A percentile compares a stretch with the other conserved stretches of the same genome.
Conservation (phyloP, 2,888 invertebrate genomes). For the Philaethria dido region DNA sequence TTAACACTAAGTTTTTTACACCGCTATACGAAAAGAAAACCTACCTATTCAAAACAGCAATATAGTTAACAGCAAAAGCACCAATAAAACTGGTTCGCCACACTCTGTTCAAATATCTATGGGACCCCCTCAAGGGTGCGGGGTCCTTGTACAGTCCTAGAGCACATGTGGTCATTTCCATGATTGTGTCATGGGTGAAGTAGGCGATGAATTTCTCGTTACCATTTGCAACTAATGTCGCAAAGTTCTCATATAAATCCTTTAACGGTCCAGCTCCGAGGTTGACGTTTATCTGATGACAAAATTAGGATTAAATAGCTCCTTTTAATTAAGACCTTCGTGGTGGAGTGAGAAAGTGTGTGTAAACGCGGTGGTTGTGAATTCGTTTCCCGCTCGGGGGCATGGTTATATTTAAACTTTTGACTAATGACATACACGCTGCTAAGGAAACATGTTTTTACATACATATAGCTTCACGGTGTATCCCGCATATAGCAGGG, state of each 20-base stretch:
- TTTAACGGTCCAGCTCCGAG: slow-evolving; percentile 87
- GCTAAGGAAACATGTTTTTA: no score
- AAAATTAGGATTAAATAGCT: background rate
- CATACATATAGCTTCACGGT: no score
- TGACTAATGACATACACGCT: no score
- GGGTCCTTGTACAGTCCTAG: slow-evolving; percentile 86
- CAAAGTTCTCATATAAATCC: slow-evolving; percentile 85
- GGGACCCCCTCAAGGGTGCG: slow-evolving; percentile 79
- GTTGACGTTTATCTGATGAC: slow-evolving; percentile 82
- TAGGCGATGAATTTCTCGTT: slow-evolving; percentile 84
- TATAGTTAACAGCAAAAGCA: slow-evolving; percentile 89
- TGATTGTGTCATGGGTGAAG: slow-evolving; percentile 87
- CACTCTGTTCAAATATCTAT: slow-evolving; percentile 80
- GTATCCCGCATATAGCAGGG: no score
- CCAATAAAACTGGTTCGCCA: slow-evolving; percentile 88
- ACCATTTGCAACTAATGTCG: slow-evolving; percentile 52
- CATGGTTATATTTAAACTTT: no score
- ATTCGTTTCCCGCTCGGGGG: no score
- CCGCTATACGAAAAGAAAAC: no score
- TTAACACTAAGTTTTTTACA: no score
- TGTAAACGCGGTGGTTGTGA: no score
- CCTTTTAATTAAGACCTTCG: no score
- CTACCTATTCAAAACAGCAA: slow-evolving; percentile 89
- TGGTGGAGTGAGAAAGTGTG: no score
- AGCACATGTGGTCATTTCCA: slow-evolving; percentile 86